Evolutionary conservation across 2,113 vertebrate species (phyloP).

Genomic region (Opisthocomus hoazin): DNA sequence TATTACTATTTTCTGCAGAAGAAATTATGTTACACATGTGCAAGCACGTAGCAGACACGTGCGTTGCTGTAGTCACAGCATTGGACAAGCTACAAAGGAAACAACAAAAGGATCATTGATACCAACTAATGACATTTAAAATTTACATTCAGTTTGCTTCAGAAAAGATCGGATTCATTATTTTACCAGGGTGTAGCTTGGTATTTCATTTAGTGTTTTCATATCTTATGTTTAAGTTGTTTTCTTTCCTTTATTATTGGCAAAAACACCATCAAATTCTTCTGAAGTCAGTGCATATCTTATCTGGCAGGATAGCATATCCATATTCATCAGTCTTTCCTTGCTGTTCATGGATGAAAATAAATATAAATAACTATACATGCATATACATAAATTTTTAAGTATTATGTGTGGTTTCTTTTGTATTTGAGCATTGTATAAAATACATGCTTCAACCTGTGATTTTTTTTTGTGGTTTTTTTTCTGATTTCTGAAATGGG

Average conservation of each 20-base stretch:
- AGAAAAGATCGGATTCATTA: background rate
- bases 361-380: background rate
- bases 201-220: background rate
- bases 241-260: background rate
- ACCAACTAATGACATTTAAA: background rate
- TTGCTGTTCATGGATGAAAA: background rate
- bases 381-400: background rate
- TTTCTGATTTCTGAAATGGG: background rate
- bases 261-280: background rate
- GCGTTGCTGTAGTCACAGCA: accelerated
- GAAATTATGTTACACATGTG: background rate
- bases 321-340: background rate
- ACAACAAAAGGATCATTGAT: background rate
- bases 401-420: background rate
- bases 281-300: background rate
- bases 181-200: background rate
- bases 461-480: background rate
- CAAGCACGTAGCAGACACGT: background rate
- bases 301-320: background rate
- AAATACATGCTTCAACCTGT: background rate
- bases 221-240: background rate
- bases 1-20: background rate
- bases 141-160: background rate
- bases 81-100: background rate
- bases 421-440: background rate